Evolutionary conservation across 2,888 invertebrate species (phyloP), one percentile per base, ranked within the genome.

Genomic region (Idaea straminata): DNA sequence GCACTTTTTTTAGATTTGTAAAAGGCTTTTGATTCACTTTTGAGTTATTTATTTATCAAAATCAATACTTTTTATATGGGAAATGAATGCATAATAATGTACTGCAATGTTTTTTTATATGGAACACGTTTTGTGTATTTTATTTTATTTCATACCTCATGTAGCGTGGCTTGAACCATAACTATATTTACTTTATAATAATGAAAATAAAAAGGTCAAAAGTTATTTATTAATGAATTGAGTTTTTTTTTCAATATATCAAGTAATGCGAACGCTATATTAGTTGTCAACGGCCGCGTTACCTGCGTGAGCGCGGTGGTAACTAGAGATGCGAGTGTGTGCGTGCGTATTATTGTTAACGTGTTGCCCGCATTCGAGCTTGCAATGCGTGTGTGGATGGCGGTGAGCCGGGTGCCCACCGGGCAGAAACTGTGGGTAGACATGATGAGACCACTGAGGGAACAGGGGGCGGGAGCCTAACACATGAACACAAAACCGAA

Each of bases 401-500:
- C 83, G 83, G 80, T 85, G 84, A 84, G 93, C 93, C 81, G 97
- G 96, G 94, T 97, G 97, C 91, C 97, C 96, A 89, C 97, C 97
- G 84, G 97, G 97, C 90, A 98, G 95, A 94, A 97, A 98, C 94
- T 98, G 97, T 81, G 98, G 97, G 93, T 97, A 97, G 85, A 98
- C 97, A 94, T 97, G 97, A 94, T 97, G 97, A 81, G 97, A 97
- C 97, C 98, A 98, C 94, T 98, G 97, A 79, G 97, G 97, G 93
- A 98, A 98, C 88, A 97, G 95, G 81, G 97, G 97, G 86, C 97
- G 95, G 83, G 96, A 95, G 88, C 96, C 92, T 81, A 75, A 63
- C 47, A 5, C 57, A 36, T 25, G 64, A 7, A 15, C 61, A 59
- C 63, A 66, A 36, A 63, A 61, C 62, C 66, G 64, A 58, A 63